Evolutionary conservation across 2,888 invertebrate genomes (phyloP).

Genomic region (Calameuta filiformis): DNA sequence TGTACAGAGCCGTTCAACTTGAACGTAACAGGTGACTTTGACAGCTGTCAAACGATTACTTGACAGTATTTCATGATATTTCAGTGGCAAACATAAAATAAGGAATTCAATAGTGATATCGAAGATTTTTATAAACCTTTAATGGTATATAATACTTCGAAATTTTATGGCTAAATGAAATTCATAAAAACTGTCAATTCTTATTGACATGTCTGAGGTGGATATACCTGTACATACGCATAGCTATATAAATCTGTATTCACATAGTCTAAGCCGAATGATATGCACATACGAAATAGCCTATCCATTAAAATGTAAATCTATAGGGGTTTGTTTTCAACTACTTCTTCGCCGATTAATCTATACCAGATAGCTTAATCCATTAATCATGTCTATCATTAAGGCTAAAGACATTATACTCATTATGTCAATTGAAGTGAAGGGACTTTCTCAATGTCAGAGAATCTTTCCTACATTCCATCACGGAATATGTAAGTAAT

Average conservation of each 20-base stretch:
- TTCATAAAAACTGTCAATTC: neutral
- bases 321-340: neutral
- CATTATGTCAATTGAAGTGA: neutral
- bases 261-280: neutral
- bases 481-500: neutral
- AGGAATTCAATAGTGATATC: neutral
- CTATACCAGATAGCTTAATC: neutral
- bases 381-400: neutral
- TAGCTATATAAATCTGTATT: neutral
- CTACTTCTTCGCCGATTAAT: neutral
- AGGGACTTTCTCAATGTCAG: neutral
- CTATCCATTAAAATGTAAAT: neutral
- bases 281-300: neutral
- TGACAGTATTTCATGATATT: neutral
- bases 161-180: neutral
- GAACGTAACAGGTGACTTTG: neutral
- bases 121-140: neutral
- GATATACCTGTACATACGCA: neutral
- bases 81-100: neutral
- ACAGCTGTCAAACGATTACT: neutral
- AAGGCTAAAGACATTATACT: neutral
- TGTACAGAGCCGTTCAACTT: neutral
- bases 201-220: neutral
- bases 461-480: neutral
- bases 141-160: neutral